These are phyloP conservation scores for Drosophila rubida DNA, from an alignment of 2,888 invertebrate species.

Conservation along the genomic window DNA sequence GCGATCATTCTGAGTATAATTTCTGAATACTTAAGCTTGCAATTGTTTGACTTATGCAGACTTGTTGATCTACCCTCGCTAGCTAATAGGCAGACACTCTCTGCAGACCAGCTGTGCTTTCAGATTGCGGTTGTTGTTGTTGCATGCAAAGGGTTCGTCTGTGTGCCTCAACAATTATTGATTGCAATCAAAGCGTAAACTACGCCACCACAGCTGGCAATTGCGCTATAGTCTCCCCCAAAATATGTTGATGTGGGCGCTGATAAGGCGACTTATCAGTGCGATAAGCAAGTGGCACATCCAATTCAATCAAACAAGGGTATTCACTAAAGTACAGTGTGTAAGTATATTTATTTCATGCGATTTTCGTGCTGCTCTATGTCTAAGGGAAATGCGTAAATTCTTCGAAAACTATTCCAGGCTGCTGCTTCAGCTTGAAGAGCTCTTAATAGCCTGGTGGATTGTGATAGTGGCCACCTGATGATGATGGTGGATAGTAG, in stretches of 20 bases:
- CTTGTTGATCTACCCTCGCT: constrained; percentile 3
- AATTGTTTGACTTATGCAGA: too few relatives aligned
- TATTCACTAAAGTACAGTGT: constrained; percentile 5
- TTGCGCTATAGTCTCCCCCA: constrained; percentile 10
- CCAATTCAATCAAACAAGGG: constrained; percentile 9
- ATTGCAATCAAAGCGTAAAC: neutral
- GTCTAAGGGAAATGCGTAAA: constrained; percentile 37
- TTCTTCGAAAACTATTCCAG: constrained; percentile 31
- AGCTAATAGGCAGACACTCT: neutral
- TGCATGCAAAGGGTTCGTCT: neutral
- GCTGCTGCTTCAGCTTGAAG: too few relatives aligned
- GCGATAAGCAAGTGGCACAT: constrained; percentile 6
- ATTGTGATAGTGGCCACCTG: constrained; percentile 69
- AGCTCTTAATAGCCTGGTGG: constrained; percentile 57
- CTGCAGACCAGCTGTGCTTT: neutral
- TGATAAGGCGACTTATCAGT: constrained; percentile 8
- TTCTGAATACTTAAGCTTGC: too few relatives aligned
- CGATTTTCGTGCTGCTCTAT: constrained; percentile 12
- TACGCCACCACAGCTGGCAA: constrained; percentile 21
- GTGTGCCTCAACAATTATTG: constrained; percentile 13
- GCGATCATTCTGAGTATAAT: too few relatives aligned
- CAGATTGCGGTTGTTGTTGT: neutral
- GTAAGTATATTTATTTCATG: constrained; percentile 10
- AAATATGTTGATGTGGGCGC: neutral
- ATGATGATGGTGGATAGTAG: constrained; percentile 38